These are phyloP conservation scores for Nysson spinosus DNA, from an alignment of 2,888 invertebrate species.

Conservation along the genomic window DNA sequence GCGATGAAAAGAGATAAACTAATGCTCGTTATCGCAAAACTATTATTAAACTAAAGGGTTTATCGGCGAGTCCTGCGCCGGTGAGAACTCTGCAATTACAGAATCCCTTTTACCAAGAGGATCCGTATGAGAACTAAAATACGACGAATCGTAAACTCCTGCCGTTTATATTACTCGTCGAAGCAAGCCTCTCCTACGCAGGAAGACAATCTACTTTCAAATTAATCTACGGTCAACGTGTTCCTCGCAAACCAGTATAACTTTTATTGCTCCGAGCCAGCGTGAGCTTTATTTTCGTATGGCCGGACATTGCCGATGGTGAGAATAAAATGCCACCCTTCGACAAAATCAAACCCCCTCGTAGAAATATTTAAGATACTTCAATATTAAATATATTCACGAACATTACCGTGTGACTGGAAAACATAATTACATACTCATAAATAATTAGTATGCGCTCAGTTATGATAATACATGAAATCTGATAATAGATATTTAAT, in stretches of 20 bases:
- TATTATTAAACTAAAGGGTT: conserved; percentile 54
- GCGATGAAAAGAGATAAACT: conserved; percentile 45
- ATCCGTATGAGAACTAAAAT: conserved; percentile 41
- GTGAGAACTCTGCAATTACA: conserved; percentile 47
- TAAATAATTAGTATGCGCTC: too few species aligned
- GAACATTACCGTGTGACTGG: too few species aligned
- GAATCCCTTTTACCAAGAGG: conserved; percentile 30
- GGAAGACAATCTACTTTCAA: conserved; percentile 46
- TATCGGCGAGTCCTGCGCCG: conserved; percentile 29
- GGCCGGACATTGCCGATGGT: neutral
- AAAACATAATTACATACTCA: too few species aligned
- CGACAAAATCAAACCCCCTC: too few species aligned
- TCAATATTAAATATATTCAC: too few species aligned
- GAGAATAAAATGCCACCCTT: neutral
- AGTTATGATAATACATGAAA: too few species aligned
- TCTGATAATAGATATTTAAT: too few species aligned
- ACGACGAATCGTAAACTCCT: conserved; percentile 54
- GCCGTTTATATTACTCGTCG: conserved; percentile 49
- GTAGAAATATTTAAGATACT: too few species aligned
- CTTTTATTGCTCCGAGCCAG: conserved; percentile 25
- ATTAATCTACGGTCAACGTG: conserved; percentile 43
- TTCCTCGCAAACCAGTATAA: conserved; percentile 20
- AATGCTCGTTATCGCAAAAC: conserved; percentile 43
- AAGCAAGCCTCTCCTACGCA: conserved; percentile 27
- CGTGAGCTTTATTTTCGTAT: neutral